Percentiles rank a stretch among this genome's conserved stretches.
These are phyloP conservation scores for Lepisosteus oculatus DNA, from an alignment of 2,113 vertebrate genomes.

Conservation along the genomic window DNA sequence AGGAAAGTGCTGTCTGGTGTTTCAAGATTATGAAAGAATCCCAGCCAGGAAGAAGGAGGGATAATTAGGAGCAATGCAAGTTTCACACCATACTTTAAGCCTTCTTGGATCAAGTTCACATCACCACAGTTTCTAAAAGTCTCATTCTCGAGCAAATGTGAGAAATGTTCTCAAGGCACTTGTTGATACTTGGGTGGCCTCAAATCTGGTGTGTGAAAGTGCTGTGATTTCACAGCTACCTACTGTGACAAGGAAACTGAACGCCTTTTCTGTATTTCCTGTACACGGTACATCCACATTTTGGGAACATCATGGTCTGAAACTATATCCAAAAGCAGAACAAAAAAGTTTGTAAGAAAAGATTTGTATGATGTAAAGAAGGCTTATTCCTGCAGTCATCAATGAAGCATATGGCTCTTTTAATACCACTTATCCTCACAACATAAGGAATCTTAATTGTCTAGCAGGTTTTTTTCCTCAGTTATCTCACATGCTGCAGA, in stretches of 20 bases:
- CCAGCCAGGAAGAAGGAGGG: no score
- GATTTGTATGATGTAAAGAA: slow-evolving; percentile 7
- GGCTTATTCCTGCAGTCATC: not conserved
- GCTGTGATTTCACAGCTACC: slow-evolving; percentile 8
- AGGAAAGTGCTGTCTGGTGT: no score
- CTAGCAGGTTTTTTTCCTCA: slow-evolving; percentile 39
- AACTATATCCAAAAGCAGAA: not conserved
- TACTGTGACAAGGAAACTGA: slow-evolving; percentile 29
- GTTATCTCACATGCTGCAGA: slow-evolving; percentile 49
- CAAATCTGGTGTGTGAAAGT: slow-evolving; percentile 27
- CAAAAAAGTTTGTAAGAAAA: slow-evolving; percentile 10
- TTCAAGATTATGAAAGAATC: no score
- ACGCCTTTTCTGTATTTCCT: slow-evolving; percentile 19
- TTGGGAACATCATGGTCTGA: not conserved
- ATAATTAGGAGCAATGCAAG: not conserved
- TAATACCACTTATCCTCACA: slow-evolving; percentile 44
- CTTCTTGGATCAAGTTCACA: not conserved
- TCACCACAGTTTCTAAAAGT: not conserved
- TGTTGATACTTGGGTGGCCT: slow-evolving; percentile 26
- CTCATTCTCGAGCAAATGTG: not conserved
- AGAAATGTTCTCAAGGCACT: slow-evolving; percentile 15
- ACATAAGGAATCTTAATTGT: slow-evolving; percentile 49
- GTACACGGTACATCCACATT: slow-evolving; percentile 15
- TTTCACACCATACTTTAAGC: not conserved
- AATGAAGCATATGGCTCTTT: slow-evolving; percentile 13